Base-by-base conservation (phyloP, 2,113 vertebrate genomes). In the Physeter macrocephalus region DNA sequence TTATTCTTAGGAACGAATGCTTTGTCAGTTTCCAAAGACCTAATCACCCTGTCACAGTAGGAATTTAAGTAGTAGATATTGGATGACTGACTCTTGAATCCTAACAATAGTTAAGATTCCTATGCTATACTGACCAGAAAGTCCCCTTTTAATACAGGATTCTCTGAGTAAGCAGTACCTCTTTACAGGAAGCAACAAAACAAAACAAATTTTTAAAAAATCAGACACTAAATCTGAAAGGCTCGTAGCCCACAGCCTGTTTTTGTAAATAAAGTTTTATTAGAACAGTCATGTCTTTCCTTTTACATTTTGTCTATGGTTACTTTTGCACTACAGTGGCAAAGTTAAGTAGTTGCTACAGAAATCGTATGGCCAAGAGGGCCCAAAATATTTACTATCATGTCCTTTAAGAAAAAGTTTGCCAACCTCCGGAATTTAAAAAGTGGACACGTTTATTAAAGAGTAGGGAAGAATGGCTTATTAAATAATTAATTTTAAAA, bases 401-500 rank as follows among this genome's bases (percentile, higher is more conserved):
- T 61, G 18, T 83, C 23, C 71, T 67, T 78, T 36, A 61, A 93
- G 52, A 83, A 80, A 71, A 89, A 61, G 5, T 11, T 49, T 88
- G 66, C 54, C n/a, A 88, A 77, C 10, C 25, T 6, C 36, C 27
- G 18, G 29, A 85, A n/a, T 64, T 59, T n/a, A 21, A 92, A 62
- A 36, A 67, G 90, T 3, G 7, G 23, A 25, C 20, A 15, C 21
- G 8, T 18, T 59, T 84, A n/a, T 39, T 61, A 49, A 92, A 52
- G 20, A 57, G 20, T 57, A 69, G 29, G 31, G 78, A 94, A 87
- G 14, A 52, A 41, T 23, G 21, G 34, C 25, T 90, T 83, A 66
- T 14, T 72, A 88, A 90, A 78, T 66, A 64, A 78, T 61, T 66
- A 71, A 71, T 62, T 64, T 66, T 34, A 46, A 20, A 78, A 59